Evolutionary conservation across 1,140 invertebrate species (phyloP).

Genomic region (Drosophila lacertosa): DNA sequence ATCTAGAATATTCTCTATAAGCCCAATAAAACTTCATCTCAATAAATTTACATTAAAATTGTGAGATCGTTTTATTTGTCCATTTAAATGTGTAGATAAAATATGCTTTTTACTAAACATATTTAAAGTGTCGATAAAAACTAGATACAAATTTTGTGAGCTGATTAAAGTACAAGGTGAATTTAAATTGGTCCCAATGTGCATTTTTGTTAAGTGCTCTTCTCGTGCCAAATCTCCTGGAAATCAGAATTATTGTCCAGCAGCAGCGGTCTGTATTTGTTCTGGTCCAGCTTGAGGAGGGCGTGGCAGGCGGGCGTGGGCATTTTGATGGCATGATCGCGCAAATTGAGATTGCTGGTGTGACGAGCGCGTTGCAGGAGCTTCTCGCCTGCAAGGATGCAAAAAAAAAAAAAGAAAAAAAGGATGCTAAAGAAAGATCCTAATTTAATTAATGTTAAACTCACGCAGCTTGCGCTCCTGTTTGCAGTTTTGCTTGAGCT

Average conservation of each 20-base stretch:
- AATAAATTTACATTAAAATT: too few species aligned
- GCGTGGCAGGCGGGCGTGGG: conserved; percentile 60
- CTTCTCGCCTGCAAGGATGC: conserved; percentile 51
- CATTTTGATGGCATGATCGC: conserved; percentile 49
- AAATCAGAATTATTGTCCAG: conserved; percentile 18
- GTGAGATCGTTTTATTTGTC: too few species aligned
- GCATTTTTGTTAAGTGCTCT: neutral
- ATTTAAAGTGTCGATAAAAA: neutral
- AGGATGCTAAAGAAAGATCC: neutral
- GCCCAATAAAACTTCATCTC: too few species aligned
- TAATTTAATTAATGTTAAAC: conserved; percentile 8
- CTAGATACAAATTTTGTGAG: neutral
- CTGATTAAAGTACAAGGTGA: neutral
- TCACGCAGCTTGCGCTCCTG: conserved; percentile 65
- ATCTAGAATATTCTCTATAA: too few species aligned
- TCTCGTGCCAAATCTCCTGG: neutral
- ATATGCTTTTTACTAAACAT: too few species aligned
- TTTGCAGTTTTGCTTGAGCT: conserved; percentile 58
- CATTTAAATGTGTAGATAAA: too few species aligned
- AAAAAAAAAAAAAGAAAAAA: too few species aligned
- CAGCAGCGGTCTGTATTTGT: neutral
- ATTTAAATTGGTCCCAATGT: neutral
- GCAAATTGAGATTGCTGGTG: conserved; percentile 45
- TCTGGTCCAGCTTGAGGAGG: conserved; percentile 33
- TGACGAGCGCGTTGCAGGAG: conserved; percentile 50